Evolutionary conservation across 2,888 invertebrate genomes (phyloP), one percentile per base, ranked within the genome.

Genomic region (Athetis lepigone): DNA sequence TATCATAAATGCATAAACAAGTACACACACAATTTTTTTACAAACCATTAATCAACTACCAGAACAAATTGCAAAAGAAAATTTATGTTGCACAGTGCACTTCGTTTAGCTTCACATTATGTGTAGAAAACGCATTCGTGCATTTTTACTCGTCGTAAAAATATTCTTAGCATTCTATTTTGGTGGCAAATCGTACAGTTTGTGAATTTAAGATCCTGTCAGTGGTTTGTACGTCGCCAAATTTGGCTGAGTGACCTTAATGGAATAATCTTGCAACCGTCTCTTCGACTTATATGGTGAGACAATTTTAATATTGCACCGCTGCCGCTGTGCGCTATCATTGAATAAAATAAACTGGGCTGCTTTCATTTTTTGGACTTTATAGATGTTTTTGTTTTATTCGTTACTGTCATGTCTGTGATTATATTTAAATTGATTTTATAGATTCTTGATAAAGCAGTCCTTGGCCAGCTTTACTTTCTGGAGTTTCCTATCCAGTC

Each of bases 231-330:
- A 56, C 56, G 58, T 75, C 61, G 57, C 64, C 59, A 56, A 51
- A 75, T 46, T 65, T 71, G 61, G 39, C 18, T 50, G 45, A 58
- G 40, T 42, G 59, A 63, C 75, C 68, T 62, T 58, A 71, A 75
- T 75, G 62, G 46, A 49, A 19, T 64, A 58, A 64, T 75, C 56
- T 59, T 52, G 58, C 45, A 75, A 55, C 33, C 60, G 33, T 57
- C 11, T 36, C 18, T 39, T 43, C 27, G 42, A 16, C 70, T 40
- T 63, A 19, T 21, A 65, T 54, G 65, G 62, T 45, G 37, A 57
- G 43, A 58, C 47, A 43, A 59, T 39, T 57, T 37, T 16, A 27
- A 55, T 42, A 16, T n/a, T 51, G 19, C 40, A 27, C 18, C 25
- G 40, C 43, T 18, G 36, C 18, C 25, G 40, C 43, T 18, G 36